These are phyloP conservation scores for Myotis brandtii DNA, from an alignment of 2,113 vertebrate species.

Conservation along the genomic window DNA sequence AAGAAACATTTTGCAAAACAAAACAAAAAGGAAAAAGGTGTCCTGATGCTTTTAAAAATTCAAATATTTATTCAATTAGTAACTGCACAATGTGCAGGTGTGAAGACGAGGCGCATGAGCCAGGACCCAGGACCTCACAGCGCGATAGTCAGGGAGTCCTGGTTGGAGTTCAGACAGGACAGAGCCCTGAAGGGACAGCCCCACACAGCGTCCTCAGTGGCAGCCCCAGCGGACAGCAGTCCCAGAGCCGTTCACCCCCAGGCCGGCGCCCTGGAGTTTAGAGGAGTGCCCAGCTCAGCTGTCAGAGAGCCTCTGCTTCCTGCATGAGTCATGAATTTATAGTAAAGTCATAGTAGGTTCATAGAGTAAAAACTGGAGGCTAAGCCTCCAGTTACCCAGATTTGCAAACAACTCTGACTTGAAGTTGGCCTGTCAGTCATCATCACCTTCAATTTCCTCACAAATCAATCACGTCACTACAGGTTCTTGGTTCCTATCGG, in stretches of 20 bases:
- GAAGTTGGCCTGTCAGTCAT: not conserved
- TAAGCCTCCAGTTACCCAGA: not conserved
- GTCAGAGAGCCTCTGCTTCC: not conserved
- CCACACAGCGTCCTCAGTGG: not conserved
- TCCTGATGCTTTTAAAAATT: not conserved
- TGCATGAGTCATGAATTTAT: not conserved
- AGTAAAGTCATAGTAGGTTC: not conserved
- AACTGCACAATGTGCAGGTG: not conserved
- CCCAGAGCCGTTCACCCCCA: not conserved
- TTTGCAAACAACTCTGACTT: not conserved
- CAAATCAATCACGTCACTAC: not conserved
- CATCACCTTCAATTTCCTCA: not conserved
- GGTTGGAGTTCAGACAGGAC: not conserved
- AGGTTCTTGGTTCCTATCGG: not conserved
- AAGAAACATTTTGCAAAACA: not conserved
- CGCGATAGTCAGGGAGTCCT: too few relatives aligned
- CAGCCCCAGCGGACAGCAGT: not conserved
- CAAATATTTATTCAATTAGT: constrained; percentile 44
- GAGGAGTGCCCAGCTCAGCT: not conserved
- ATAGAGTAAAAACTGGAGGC: not conserved
- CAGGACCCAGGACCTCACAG: not conserved
- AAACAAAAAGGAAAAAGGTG: not conserved
- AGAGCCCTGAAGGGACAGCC: not conserved
- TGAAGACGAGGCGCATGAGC: not conserved
- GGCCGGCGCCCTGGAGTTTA: rapidly evolving